Evolutionary conservation across 1,140 invertebrate species (phyloP).

Genomic region (Neomicropteryx cornuta): DNA sequence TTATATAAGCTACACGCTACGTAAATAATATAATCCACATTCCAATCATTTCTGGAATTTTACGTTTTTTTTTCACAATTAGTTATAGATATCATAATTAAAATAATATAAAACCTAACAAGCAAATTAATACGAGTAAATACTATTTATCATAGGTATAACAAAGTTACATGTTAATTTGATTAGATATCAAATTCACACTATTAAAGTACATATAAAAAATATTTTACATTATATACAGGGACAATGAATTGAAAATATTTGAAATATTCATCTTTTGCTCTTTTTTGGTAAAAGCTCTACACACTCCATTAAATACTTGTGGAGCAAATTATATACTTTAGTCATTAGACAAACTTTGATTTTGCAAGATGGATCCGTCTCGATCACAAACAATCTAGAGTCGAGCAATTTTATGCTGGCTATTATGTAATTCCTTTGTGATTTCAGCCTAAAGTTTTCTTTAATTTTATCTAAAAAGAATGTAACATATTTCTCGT

Average conservation of each 20-base stretch:
- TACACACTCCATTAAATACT: constrained; percentile 32
- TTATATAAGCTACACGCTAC: no score
- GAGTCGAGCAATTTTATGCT: constrained; percentile 38
- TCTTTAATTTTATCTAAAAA: constrained; percentile 35
- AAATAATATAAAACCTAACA: no score
- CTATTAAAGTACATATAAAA: no score
- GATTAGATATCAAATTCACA: no score
- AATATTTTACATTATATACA: no score
- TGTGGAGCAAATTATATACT: constrained; percentile 35
- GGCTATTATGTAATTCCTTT: constrained; percentile 36
- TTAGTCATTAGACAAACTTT: constrained; percentile 37
- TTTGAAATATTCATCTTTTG: background rate
- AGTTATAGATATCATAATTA: no score
- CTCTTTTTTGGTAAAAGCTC: constrained; percentile 31
- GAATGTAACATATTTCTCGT: constrained; percentile 35
- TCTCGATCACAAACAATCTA: constrained; percentile 36
- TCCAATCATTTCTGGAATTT: no score
- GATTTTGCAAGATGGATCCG: constrained; percentile 35
- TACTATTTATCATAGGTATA: no score
- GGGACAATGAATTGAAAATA: background rate
- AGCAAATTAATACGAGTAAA: no score
- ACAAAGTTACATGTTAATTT: no score
- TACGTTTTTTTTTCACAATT: no score
- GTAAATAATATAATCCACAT: no score
- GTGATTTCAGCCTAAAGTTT: constrained; percentile 37